Evolutionary conservation across 1,140 invertebrate species (phyloP).

Genomic region (Formica selysi): DNA sequence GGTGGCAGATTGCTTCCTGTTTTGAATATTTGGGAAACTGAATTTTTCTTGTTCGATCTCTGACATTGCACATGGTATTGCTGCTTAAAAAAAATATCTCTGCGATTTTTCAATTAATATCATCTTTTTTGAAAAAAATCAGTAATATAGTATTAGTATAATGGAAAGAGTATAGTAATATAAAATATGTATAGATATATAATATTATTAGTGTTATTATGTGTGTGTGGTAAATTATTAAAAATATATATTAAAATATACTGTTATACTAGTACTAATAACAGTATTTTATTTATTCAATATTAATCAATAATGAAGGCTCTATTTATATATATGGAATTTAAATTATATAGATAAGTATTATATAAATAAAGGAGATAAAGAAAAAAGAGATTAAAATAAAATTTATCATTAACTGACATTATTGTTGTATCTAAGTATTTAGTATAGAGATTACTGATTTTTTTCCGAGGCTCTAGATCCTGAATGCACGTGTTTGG

Average conservation of each 20-base stretch:
- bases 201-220: too few relatives aligned
- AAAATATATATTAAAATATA: too few relatives aligned
- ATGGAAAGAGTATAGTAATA: not conserved
- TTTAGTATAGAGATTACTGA: not conserved
- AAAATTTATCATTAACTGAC: not conserved
- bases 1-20: slow-evolving; percentile 69
- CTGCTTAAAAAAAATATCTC: not conserved
- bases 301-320: not conserved
- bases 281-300: not conserved
- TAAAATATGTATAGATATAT: too few relatives aligned
- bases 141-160: not conserved
- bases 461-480: not conserved
- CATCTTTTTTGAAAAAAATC: not conserved
- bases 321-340: not conserved
- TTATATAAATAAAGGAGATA: not conserved
- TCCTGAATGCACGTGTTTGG: not conserved
- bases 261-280: too few relatives aligned
- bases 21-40: slow-evolving; percentile 25
- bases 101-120: not conserved
- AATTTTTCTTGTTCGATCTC: slow-evolving; percentile 2
- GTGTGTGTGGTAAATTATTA: too few relatives aligned
- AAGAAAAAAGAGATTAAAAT: too few relatives aligned
- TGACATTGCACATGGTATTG: not conserved
- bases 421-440: not conserved
- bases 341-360: not conserved